Percentiles rank a stretch among this genome's conserved stretches.
phyloP scores from a whole-genome alignment of 1,140 invertebrate species.

The Ostrea denselamellosa region DNA sequence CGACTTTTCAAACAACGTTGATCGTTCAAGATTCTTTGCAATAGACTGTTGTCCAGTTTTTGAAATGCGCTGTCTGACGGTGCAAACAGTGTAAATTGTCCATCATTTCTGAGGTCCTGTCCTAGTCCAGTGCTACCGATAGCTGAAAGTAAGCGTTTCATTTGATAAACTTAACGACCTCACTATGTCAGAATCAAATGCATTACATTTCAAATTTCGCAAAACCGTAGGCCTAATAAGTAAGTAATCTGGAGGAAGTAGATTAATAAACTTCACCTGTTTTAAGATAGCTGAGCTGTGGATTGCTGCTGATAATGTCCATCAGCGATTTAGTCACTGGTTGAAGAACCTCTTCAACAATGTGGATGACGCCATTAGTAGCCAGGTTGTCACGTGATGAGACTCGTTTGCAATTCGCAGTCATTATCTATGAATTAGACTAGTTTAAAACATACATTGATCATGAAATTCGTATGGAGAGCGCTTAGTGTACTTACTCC shows the following conservation, averaged over 20 bases:
- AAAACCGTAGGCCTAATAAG: neutral
- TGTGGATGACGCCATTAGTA: slow-evolving; percentile 81
- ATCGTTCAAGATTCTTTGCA: neutral
- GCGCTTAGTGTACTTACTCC: neutral
- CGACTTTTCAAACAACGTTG: slow-evolving; percentile 7
- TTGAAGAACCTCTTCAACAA: slow-evolving; percentile 80
- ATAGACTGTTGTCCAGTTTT: slow-evolving; percentile 59
- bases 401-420: slow-evolving; percentile 84
- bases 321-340: slow-evolving; percentile 79
- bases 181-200: too few species aligned
- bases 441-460: neutral
- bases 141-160: slow-evolving; percentile 68
- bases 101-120: slow-evolving; percentile 76
- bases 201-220: too few species aligned
- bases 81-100: slow-evolving; percentile 81
- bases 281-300: slow-evolving; percentile 80
- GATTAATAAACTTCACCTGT: slow-evolving; percentile 72
- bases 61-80: slow-evolving; percentile 77
- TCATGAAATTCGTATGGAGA: neutral
- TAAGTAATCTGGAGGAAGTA: neutral
- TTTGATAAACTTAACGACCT: too few species aligned
- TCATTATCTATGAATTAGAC: slow-evolving; percentile 75
- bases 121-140: slow-evolving; percentile 76
- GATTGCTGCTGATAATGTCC: slow-evolving; percentile 79
- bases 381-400: slow-evolving; percentile 82